phyloP scores from a whole-genome alignment of 2,113 vertebrate species.

The Cettia cetti region DNA sequence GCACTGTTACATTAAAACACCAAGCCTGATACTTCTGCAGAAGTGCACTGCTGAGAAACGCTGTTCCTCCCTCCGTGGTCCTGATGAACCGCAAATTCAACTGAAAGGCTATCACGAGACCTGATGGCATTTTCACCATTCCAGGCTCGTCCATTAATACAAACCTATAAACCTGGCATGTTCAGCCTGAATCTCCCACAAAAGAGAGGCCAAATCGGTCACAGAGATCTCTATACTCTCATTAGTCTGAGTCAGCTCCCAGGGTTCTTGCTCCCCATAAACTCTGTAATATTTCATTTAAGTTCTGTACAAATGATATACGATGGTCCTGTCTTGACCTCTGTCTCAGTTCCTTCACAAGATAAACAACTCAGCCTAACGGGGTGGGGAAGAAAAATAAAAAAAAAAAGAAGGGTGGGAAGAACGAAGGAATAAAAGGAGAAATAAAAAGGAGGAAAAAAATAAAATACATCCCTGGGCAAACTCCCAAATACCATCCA shows the following conservation, averaged over 20 bases:
- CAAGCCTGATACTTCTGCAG: neutral
- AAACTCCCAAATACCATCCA: neutral
- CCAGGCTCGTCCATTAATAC: neutral
- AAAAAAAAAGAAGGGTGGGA: neutral
- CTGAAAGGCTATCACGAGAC: neutral
- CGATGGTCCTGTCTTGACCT: neutral
- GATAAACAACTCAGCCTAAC: neutral
- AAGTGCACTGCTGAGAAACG: neutral
- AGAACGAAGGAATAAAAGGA: no score
- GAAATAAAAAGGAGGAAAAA: no score
- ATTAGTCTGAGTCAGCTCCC: neutral
- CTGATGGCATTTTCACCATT: neutral
- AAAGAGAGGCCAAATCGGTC: neutral
- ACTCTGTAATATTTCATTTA: neutral
- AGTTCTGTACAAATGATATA: fast-evolving
- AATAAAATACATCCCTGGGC: neutral
- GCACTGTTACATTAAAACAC: neutral
- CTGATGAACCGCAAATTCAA: neutral
- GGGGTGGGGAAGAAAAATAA: neutral
- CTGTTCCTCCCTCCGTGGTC: neutral
- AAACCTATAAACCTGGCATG: neutral
- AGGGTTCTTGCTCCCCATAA: neutral
- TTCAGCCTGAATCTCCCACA: neutral
- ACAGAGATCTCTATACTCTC: neutral
- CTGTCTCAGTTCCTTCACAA: neutral